Conservation (phyloP, 2,888 invertebrate species). For the Idaea biselata region DNA sequence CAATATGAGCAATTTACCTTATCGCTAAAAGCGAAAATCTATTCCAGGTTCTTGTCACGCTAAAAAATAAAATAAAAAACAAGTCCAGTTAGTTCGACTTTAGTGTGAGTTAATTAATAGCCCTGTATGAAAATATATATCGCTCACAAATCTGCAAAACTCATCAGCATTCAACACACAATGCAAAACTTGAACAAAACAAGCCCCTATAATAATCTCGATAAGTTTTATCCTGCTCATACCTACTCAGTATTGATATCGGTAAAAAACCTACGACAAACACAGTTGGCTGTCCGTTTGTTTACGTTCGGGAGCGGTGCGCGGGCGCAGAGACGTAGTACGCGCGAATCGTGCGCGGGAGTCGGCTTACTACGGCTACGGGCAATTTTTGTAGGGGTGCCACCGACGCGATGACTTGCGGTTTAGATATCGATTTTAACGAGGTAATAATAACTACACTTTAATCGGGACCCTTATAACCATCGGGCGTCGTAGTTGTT, state of each 20-base stretch:
- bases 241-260: slow-evolving; percentile 5
- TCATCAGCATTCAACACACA: neutral
- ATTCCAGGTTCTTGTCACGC: too few species aligned
- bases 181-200: neutral
- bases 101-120: too few species aligned
- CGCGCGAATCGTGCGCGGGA: slow-evolving; percentile 40
- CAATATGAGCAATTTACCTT: too few species aligned
- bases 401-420: slow-evolving; percentile 12
- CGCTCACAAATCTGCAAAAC: neutral
- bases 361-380: slow-evolving; percentile 61
- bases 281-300: slow-evolving; percentile 34
- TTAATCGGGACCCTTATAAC: neutral
- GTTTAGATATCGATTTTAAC: slow-evolving; percentile 11
- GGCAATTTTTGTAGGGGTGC: slow-evolving; percentile 23
- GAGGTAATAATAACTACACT: neutral
- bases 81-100: too few species aligned
- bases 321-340: slow-evolving; percentile 55
- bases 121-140: neutral
- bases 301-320: slow-evolving; percentile 31
- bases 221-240: slow-evolving; percentile 6
- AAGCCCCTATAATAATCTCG: neutral
- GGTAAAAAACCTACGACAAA: slow-evolving; percentile 38
- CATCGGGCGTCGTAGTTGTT: too few species aligned
- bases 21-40: too few species aligned
- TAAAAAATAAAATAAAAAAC: too few species aligned